These are phyloP conservation scores for Zelleria hepariella DNA, from an alignment of 2,888 invertebrate species.

Conservation along the genomic window DNA sequence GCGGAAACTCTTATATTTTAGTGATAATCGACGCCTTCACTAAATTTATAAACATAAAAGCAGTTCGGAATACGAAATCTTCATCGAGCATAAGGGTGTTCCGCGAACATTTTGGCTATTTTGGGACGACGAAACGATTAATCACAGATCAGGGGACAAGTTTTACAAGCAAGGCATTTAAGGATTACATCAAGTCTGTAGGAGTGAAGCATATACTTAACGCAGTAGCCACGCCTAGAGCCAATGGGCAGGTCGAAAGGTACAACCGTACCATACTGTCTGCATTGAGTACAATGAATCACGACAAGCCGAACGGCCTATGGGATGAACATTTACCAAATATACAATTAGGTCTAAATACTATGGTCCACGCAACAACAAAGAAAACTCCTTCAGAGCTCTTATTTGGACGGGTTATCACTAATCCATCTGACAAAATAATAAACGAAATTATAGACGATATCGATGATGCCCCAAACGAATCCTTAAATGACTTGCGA, in stretches of 20 bases:
- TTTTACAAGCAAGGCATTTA: slow-evolving; percentile 8
- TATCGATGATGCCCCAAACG: not conserved
- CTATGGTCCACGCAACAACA: slow-evolving; percentile 10
- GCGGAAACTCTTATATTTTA: slow-evolving; percentile 5
- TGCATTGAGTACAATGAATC: slow-evolving; percentile 7
- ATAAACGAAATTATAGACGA: slow-evolving; percentile 10
- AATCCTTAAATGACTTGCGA: slow-evolving; percentile 8
- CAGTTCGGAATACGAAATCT: slow-evolving; percentile 10
- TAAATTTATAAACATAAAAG: slow-evolving; percentile 5
- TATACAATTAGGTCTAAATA: slow-evolving; percentile 6
- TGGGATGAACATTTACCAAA: slow-evolving; percentile 7
- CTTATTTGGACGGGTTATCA: slow-evolving; percentile 13
- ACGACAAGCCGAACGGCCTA: slow-evolving; percentile 1
- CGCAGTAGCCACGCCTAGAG: slow-evolving; percentile 11
- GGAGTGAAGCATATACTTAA: slow-evolving; percentile 8
- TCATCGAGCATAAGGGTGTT: not conserved
- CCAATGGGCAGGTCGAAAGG: slow-evolving; percentile 12
- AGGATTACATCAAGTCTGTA: not conserved
- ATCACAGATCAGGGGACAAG: slow-evolving; percentile 6
- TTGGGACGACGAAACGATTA: not conserved
- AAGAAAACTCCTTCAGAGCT: slow-evolving; percentile 15
- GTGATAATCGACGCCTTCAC: slow-evolving; percentile 8
- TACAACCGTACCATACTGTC: slow-evolving; percentile 11
- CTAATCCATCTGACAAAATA: slow-evolving; percentile 11
- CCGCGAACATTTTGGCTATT: not conserved